Base-by-base conservation (phyloP, 2,888 invertebrate genomes). In the Balanococcus diminutus region DNA sequence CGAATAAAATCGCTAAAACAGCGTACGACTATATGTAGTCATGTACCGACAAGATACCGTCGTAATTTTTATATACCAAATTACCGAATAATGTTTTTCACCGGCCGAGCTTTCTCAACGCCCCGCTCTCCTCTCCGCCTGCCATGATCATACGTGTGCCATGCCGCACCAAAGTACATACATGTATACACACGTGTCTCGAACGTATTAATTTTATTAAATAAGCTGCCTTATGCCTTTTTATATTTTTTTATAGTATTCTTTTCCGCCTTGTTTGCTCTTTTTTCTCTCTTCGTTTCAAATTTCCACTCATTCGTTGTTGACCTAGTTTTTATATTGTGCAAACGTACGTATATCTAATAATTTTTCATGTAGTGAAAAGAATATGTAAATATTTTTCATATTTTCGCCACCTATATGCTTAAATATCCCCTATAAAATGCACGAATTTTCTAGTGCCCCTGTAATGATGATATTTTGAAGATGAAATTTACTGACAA, bases 1-100 rank as follows among this genome's bases (percentile, higher is more conserved):
- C 75, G 75, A 75, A 75, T 75, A 36, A 75, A 75, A 75, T 75
- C 75, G 75, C 75, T 75, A 75, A 75, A 75, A 75, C 61, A 67
- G 61, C 32, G 75, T 75, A 75, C 32, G 32, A 75, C 75, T 75
- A 75, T 75, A 36, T 75, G 75, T 75, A 75, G 75, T 75, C 75
- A 32, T 75, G 32, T 32, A 75, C 32, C 75, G 75, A 67, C 67
- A 28, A 31, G 75, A 75, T 31, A 75, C 75, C 75, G 75, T 75
- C 32, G 32, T 75, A 75, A 75, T 75, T 75, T 75, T 75, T 75
- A 67, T 75, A 75, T 32, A 32, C 75, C 75, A 75, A 75, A 75
- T 75, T 75, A 75, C 75, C 31, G 32, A 75, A 75, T 75, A 75
- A 75, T 32, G 75, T 75, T 75, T 75, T 19, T 32, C 75, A 16